Percentiles rank a stretch among this genome's conserved stretches.
These are phyloP conservation scores for Syngnathus scovelli DNA, from an alignment of 2,113 vertebrate genomes.

Conservation along the genomic window DNA sequence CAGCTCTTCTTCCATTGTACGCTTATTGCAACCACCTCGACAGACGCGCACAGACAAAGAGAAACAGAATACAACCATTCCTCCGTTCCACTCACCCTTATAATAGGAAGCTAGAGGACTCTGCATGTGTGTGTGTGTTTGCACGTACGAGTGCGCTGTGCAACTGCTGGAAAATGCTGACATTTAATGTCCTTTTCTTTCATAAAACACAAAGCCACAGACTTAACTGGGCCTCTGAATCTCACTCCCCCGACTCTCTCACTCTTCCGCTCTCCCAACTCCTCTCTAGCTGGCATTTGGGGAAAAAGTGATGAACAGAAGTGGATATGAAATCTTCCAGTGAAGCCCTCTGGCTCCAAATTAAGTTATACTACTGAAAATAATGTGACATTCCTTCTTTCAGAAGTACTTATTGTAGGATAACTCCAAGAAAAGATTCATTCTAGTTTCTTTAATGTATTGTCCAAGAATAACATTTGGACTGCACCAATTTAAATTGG, in stretches of 20 bases:
- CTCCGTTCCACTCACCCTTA: conserved; percentile 57
- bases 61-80: conserved; percentile 44
- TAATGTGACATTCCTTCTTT: conserved; percentile 2
- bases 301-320: conserved; percentile 51
- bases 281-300: conserved; percentile 28
- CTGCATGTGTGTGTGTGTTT: conserved; percentile 22
- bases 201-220: conserved; percentile 74
- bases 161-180: conserved; percentile 71
- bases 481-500: neutral
- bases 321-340: conserved; percentile 30
- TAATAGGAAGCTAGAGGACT: conserved; percentile 50
- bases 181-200: conserved; percentile 68
- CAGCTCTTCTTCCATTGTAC: neutral
- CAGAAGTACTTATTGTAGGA: neutral
- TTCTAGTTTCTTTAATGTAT: neutral
- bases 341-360: conserved; percentile 30
- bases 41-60: conserved; percentile 29
- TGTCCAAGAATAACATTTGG: neutral
- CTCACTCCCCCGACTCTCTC: conserved; percentile 45
- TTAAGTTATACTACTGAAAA: conserved; percentile 1
- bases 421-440: neutral
- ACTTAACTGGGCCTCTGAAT: conserved; percentile 64
- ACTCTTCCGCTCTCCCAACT: conserved; percentile 9
- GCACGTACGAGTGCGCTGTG: conserved; percentile 25
- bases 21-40: conserved; percentile 1